Conservation (phyloP, 1,140 invertebrate species). For the Dryas iulia region DNA sequence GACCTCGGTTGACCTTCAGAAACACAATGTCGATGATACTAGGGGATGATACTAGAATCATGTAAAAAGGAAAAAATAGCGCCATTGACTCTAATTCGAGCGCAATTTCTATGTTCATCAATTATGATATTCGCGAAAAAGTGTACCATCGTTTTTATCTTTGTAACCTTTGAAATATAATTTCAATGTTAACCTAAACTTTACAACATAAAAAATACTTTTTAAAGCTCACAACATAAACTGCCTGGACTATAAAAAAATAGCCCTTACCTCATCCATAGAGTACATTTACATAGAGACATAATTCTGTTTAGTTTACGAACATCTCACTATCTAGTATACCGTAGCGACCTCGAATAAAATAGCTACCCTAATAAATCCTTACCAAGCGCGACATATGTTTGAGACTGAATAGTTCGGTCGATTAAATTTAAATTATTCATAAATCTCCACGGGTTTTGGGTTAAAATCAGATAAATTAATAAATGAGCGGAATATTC, state of each 20-base stretch:
- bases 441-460: conserved; percentile 21
- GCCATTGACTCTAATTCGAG: too few relatives aligned
- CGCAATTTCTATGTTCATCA: too few relatives aligned
- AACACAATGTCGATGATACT: too few relatives aligned
- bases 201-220: too few relatives aligned
- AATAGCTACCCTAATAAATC: conserved; percentile 30
- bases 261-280: not conserved
- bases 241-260: not conserved
- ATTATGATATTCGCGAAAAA: too few relatives aligned
- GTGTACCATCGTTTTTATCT: too few relatives aligned
- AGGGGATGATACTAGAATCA: too few relatives aligned
- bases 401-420: conserved; percentile 27
- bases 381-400: conserved; percentile 25
- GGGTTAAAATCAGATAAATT: not conserved
- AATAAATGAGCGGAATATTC: not conserved
- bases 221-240: too few relatives aligned
- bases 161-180: too few relatives aligned
- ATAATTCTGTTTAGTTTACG: conserved; percentile 17
- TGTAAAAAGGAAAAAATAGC: too few relatives aligned
- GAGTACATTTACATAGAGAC: not conserved
- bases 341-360: conserved; percentile 21
- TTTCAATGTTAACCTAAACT: too few relatives aligned
- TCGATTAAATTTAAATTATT: conserved; percentile 34
- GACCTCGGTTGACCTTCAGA: too few relatives aligned
- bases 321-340: not conserved